phyloP scores from a whole-genome alignment of 2,888 invertebrate species.

The Tethea ocularis region DNA sequence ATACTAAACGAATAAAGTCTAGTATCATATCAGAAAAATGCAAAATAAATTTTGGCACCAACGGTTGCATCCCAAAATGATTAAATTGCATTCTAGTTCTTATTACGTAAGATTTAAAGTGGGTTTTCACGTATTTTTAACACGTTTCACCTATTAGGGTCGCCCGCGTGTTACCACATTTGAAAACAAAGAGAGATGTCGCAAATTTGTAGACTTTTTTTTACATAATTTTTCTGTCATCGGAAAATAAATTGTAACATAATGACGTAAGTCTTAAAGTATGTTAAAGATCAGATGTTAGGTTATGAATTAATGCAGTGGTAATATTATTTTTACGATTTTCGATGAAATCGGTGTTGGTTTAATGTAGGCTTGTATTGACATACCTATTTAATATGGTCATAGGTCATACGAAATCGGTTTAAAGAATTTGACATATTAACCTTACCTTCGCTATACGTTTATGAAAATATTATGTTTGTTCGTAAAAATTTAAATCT shows the following conservation, averaged over 20 bases:
- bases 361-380: neutral
- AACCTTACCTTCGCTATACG: too few relatives aligned
- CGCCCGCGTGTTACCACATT: neutral
- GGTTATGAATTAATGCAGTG: neutral
- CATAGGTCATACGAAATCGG: too few relatives aligned
- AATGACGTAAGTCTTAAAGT: neutral
- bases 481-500: too few relatives aligned
- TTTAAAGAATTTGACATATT: too few relatives aligned
- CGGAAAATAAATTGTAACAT: neutral
- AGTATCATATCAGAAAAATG: neutral
- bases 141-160: conserved; percentile 9
- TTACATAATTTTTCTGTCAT: neutral
- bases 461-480: too few relatives aligned
- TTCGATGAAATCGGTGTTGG: neutral
- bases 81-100: neutral
- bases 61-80: neutral
- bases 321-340: neutral
- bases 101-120: neutral
- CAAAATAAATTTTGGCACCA: neutral
- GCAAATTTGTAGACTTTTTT: neutral
- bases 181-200: neutral
- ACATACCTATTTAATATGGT: neutral
- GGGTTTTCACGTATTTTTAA: conserved; percentile 1
- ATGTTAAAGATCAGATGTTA: neutral
- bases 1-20: neutral